phyloP scores from a whole-genome alignment of 2,113 vertebrate species.

The Lophochroa leadbeateri region DNA sequence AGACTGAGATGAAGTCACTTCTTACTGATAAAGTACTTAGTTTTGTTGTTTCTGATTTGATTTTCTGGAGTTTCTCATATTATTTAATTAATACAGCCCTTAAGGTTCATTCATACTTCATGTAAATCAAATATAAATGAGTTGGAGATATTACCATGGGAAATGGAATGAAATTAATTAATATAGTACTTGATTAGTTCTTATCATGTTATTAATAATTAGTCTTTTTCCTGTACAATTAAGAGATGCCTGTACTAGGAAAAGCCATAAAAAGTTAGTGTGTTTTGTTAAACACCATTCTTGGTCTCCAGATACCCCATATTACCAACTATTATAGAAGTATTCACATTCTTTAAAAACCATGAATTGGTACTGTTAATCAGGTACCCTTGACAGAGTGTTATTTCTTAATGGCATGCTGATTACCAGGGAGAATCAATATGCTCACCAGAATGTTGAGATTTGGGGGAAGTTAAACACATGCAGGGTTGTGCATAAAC shows the following conservation, averaged over 20 bases:
- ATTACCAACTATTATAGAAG: neutral
- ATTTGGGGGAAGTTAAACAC: no score
- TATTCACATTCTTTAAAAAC: neutral
- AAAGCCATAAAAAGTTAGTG: neutral
- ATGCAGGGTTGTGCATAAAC: no score
- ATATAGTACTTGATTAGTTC: constrained; percentile 28
- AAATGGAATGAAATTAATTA: constrained; percentile 52
- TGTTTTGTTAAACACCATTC: constrained; percentile 30
- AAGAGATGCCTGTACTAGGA: neutral
- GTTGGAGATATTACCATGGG: constrained; percentile 6
- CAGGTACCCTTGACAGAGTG: neutral
- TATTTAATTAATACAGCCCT: constrained; percentile 43
- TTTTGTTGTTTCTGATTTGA: neutral
- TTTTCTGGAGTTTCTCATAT: neutral
- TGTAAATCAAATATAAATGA: constrained; percentile 53
- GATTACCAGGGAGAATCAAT: neutral
- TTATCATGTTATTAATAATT: constrained; percentile 30
- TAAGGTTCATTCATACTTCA: constrained; percentile 44
- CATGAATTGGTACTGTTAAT: neutral
- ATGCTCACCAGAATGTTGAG: neutral
- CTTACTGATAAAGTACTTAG: neutral
- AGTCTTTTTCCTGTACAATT: neutral
- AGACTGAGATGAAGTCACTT: neutral
- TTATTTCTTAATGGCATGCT: neutral
- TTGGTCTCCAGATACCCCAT: neutral